A percentile compares a stretch with the other conserved stretches of the same genome.
Evolutionary conservation across 2,888 invertebrate species (phyloP).

Genomic region (Pristionchus maxplancki): DNA sequence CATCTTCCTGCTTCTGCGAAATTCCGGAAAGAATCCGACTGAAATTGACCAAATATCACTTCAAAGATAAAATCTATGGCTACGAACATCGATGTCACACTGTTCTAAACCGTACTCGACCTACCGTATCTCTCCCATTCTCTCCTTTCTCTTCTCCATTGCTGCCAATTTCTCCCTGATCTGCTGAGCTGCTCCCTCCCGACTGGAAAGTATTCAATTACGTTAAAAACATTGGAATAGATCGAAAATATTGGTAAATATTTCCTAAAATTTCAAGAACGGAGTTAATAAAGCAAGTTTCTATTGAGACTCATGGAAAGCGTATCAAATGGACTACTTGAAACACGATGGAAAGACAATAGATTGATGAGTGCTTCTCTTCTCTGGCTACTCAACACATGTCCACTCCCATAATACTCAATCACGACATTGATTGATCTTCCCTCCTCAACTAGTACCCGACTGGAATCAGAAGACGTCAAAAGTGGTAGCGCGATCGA

Average conservation of each 20-base stretch:
- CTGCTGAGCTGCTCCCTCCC: slow-evolving; percentile 63
- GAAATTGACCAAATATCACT: not conserved
- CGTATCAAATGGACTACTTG: not conserved
- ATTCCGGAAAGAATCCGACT: slow-evolving; percentile 42
- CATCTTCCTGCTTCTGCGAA: not conserved
- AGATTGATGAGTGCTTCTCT: slow-evolving; percentile 16
- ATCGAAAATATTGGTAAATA: not conserved
- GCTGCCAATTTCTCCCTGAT: slow-evolving; percentile 70
- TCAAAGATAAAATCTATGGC: no score
- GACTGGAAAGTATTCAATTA: slow-evolving; percentile 55
- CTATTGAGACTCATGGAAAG: not conserved
- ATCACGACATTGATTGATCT: not conserved
- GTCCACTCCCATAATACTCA: slow-evolving; percentile 16
- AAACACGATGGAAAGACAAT: not conserved
- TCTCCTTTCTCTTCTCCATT: slow-evolving; percentile 67
- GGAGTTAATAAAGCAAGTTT: no score
- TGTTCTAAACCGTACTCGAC: not conserved
- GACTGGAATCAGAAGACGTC: not conserved
- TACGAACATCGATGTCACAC: no score
- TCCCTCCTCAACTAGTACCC: not conserved
- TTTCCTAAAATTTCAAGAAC: not conserved
- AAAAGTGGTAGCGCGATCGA: not conserved
- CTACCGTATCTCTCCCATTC: slow-evolving; percentile 64
- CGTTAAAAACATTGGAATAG: not conserved
- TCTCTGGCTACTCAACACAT: slow-evolving; percentile 13